Evolutionary conservation across 2,888 invertebrate genomes (phyloP).

Genomic region (Cataglyphis rosenhaueri): DNA sequence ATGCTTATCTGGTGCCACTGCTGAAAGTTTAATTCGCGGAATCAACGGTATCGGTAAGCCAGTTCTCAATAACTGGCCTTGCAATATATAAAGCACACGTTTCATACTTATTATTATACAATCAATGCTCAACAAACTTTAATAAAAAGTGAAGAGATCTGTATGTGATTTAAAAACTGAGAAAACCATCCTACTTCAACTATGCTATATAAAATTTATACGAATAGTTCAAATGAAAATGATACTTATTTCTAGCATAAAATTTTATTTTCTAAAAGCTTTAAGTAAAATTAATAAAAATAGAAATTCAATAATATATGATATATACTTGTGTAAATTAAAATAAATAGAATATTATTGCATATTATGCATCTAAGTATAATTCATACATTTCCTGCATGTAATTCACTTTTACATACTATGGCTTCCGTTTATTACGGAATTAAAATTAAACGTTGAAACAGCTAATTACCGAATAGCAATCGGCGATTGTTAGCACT

Average conservation of each 20-base stretch:
- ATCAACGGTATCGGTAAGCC: conserved; percentile 39
- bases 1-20: conserved; percentile 54
- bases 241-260: background rate
- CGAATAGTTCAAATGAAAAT: background rate
- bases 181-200: background rate
- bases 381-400: background rate
- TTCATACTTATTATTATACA: conserved; percentile 29
- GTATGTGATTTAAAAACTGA: background rate
- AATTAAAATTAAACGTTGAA: conserved; percentile 44
- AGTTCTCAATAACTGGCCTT: conserved; percentile 32
- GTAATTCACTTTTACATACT: conserved; percentile 2
- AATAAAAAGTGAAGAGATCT: background rate
- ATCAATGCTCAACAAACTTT: conserved; percentile 29
- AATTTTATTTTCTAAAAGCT: background rate
- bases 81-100: conserved; percentile 4
- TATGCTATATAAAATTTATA: background rate
- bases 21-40: conserved; percentile 54
- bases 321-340: background rate
- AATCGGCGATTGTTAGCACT: conserved; percentile 23
- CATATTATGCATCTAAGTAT: background rate
- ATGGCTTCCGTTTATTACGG: conserved; percentile 49
- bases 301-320: background rate
- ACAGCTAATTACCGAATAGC: conserved; percentile 22
- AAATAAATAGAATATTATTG: background rate
- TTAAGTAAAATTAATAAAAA: background rate